phyloP scores from a whole-genome alignment of 2,113 vertebrate species.

The Pterocles orientalis region DNA sequence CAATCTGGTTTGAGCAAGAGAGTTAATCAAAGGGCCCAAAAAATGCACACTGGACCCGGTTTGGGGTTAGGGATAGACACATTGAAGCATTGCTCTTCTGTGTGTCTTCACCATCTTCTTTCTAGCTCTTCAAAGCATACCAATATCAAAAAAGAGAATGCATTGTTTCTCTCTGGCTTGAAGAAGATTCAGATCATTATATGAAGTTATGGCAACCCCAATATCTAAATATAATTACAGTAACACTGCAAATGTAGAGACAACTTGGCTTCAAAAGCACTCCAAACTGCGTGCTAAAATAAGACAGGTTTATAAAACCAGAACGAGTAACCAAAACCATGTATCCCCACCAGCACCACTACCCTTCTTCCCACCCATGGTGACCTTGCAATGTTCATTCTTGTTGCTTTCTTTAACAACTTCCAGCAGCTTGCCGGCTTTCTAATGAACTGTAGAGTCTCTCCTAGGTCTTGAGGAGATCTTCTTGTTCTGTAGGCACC shows the following conservation, averaged over 20 bases:
- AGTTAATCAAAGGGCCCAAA: background rate
- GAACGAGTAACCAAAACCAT: background rate
- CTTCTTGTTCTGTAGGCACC: background rate
- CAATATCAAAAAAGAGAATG: background rate
- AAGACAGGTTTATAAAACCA: background rate
- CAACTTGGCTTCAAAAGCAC: background rate
- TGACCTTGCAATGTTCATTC: background rate
- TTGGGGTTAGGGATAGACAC: background rate
- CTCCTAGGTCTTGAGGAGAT: background rate
- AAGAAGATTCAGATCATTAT: background rate
- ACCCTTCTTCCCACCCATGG: accelerated
- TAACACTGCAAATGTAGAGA: background rate
- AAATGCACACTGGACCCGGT: accelerated
- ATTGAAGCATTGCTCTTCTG: background rate
- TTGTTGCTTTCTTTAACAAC: background rate
- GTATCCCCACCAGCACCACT: accelerated
- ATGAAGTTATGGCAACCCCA: background rate
- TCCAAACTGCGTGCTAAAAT: background rate
- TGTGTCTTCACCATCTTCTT: background rate
- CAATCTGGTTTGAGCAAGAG: background rate
- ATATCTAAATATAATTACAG: background rate
- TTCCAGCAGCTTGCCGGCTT: background rate
- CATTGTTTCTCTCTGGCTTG: background rate
- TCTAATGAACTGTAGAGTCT: background rate
- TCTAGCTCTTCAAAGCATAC: background rate